Conservation (phyloP, 2,797 vertebrate genomes). For the Xenopus petersii region DNA sequence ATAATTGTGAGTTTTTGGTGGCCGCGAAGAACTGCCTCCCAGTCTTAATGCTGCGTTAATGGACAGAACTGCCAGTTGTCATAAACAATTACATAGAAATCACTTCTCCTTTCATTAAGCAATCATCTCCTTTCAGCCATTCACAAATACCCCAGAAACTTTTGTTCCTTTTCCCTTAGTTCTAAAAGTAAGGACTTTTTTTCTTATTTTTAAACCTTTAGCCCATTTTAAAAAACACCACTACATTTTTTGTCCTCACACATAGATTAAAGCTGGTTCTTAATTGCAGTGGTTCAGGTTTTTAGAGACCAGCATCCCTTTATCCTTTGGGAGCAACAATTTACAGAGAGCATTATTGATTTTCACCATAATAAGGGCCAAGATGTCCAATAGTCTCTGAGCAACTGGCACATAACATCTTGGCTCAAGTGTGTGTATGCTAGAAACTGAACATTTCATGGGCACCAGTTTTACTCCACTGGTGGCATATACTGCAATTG, state of each 20-base stretch:
- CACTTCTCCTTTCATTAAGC: conserved; percentile 42
- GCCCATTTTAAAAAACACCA: conserved; percentile 9
- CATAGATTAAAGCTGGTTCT: conserved; percentile 48
- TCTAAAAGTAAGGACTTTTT: conserved; percentile 20
- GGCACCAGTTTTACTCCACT: too few relatives aligned
- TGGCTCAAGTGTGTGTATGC: neutral
- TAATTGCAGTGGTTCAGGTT: conserved; percentile 71
- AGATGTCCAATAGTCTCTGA: conserved; percentile 72
- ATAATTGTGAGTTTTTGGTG: conserved; percentile 40
- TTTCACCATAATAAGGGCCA: conserved; percentile 81
- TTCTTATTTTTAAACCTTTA: neutral
- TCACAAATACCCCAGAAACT: conserved; percentile 29
- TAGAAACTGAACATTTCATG: too few relatives aligned
- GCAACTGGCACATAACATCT: conserved; percentile 54
- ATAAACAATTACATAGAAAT: conserved; percentile 50
- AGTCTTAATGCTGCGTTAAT: conserved; percentile 18
- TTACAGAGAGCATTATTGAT: conserved; percentile 82
- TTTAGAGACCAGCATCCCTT: conserved; percentile 67
- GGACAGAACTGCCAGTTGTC: conserved; percentile 36
- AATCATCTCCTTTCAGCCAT: conserved; percentile 36
- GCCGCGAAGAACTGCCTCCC: conserved; percentile 9
- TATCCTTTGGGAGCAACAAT: conserved; percentile 81
- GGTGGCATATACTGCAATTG: too few relatives aligned
- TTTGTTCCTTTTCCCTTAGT: conserved; percentile 18
- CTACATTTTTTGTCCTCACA: conserved; percentile 3